Evolutionary conservation across 2,797 vertebrate species (phyloP).

Genomic region (Anableps anableps): DNA sequence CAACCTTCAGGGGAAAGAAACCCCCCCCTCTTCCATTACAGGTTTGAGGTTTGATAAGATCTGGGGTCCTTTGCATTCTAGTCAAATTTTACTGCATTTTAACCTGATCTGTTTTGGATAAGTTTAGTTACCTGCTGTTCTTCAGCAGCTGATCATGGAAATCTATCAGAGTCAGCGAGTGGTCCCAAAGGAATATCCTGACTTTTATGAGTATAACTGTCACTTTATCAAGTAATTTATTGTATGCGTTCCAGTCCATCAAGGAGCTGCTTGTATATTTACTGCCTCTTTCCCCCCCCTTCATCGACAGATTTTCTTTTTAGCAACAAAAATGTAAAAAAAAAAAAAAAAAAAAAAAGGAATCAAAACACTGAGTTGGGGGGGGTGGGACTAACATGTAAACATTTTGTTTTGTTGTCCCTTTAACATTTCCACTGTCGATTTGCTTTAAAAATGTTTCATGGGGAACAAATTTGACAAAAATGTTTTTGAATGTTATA

Average conservation of each 20-base stretch:
- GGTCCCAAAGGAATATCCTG: background rate
- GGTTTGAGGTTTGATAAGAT: background rate
- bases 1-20: background rate
- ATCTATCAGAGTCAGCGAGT: background rate
- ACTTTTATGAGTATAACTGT: background rate
- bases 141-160: background rate
- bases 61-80: background rate
- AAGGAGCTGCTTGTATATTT: background rate
- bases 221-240: background rate
- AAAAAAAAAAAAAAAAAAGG: background rate
- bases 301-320: background rate
- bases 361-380: background rate
- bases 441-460: background rate
- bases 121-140: background rate
- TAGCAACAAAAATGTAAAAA: background rate
- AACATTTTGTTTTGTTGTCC: background rate
- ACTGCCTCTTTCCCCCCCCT: background rate
- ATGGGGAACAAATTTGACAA: background rate
- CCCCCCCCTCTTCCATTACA: too few species aligned
- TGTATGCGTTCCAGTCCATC: background rate
- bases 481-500: background rate
- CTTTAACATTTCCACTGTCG: background rate
- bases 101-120: background rate
- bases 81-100: background rate
- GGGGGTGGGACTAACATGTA: background rate